Evolutionary conservation across 2,113 vertebrate genomes (phyloP), one percentile per base, ranked within the genome.

Genomic region (Phyllostomus discolor): DNA sequence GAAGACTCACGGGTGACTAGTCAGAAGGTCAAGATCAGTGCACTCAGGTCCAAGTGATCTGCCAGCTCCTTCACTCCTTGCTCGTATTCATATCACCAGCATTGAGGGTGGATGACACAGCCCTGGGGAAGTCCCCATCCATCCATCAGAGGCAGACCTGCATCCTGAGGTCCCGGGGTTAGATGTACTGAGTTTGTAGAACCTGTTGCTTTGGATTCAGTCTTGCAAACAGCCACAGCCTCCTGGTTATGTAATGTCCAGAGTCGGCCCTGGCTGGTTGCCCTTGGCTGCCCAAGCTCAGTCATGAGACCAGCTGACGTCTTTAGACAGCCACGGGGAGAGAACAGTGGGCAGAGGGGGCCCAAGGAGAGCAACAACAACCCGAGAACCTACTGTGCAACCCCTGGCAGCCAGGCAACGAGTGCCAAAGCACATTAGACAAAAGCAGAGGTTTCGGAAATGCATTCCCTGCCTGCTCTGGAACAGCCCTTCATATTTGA

Each of bases 241-340:
- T 96, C 91, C 95, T 95, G 97, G 97, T 98, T 98, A 98, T 98
- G 97, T 98, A 98, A 99, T 97, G 92, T 92, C 98, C 97, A 96
- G 98, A 98, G 98, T 97, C 96, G 97, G 97, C 93, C 93, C 82
- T 97, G 94, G 96, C 95, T 96, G 90, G 96, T 95, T 98, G 98
- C 98, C 97, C 95, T 98, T 98, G 98, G 98, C 98, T 97, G n/a
- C 87, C 88, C 54, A 64, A 92, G 96, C 97, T 24, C 52, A 96
- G 98, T 98, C 98, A 98, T 98, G 98, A 97, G 98, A 98, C 98
- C 98, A 87, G 98, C 96, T 98, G 97, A 98, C 98, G 98, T 98
- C 98, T 98, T 98, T 79, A 75, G 95, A 95, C 0, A 3, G 91
- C 85, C 59, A 38, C n/a, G 78, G 96, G 46, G 73, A 78, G 72